phyloP scores from a whole-genome alignment of 2,113 vertebrate genomes.

The Limanda limanda region DNA sequence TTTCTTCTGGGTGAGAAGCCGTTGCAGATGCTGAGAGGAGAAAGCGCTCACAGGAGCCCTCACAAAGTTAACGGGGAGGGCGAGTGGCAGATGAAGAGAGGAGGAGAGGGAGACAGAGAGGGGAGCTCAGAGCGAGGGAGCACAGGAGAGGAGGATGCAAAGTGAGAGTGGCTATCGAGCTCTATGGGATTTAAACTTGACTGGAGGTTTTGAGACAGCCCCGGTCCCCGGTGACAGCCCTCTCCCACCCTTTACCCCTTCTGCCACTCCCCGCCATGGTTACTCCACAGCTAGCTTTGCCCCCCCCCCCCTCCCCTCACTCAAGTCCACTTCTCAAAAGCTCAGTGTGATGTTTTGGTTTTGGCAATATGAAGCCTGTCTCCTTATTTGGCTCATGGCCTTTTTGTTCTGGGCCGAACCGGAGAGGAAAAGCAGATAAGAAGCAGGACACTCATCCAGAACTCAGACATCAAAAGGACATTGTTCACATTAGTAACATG shows the following conservation, averaged over 20 bases:
- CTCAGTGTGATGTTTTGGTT: slow-evolving; percentile 77
- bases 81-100: background rate
- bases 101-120: background rate
- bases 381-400: slow-evolving; percentile 89
- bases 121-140: slow-evolving; percentile 39
- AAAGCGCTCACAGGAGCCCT: slow-evolving; percentile 23
- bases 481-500: slow-evolving; percentile 43
- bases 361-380: slow-evolving; percentile 58
- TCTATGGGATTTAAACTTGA: slow-evolving; percentile 82
- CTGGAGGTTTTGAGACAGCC: slow-evolving; percentile 79
- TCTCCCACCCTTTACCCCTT: slow-evolving; percentile 56
- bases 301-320: slow-evolving; percentile 27
- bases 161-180: slow-evolving; percentile 62
- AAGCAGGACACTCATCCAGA: slow-evolving; percentile 52
- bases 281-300: slow-evolving; percentile 31
- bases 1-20: slow-evolving; percentile 13
- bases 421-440: slow-evolving; percentile 34
- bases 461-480: slow-evolving; percentile 82
- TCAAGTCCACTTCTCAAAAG: slow-evolving; percentile 73
- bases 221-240: slow-evolving; percentile 80
- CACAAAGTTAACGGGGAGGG: background rate
- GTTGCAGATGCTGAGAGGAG: slow-evolving; percentile 15
- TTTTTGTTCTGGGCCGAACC: slow-evolving; percentile 22
- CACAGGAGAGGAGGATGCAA: slow-evolving; percentile 61
- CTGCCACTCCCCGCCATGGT: slow-evolving; percentile 65